Evolutionary conservation across 2,888 invertebrate genomes (phyloP).

Genomic region (Agrochola litura): DNA sequence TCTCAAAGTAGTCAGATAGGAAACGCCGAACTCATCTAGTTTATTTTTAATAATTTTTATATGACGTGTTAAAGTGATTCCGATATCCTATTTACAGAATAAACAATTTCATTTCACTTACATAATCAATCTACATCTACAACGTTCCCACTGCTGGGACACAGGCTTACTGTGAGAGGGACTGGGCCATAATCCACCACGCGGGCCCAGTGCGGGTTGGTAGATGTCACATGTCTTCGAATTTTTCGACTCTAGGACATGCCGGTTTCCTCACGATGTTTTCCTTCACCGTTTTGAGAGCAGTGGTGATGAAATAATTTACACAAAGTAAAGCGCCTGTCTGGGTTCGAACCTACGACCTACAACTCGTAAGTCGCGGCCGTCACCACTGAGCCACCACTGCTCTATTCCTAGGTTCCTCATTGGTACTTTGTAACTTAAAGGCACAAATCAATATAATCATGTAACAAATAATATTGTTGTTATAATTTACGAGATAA

Average conservation of each 20-base stretch:
- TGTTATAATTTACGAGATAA: conserved; percentile 49
- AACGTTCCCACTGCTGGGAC: background rate
- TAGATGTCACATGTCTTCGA: no score
- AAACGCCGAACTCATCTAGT: no score
- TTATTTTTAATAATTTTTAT: no score
- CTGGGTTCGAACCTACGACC: background rate
- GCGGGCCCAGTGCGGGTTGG: background rate
- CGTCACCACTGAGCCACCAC: background rate
- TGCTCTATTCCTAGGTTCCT: background rate
- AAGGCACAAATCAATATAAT: conserved; percentile 9
- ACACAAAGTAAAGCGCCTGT: background rate
- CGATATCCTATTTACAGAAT: no score
- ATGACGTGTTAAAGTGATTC: no score
- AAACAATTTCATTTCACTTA: no score
- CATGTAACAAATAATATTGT: conserved; percentile 14
- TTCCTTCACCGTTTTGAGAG: no score
- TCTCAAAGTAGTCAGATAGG: no score
- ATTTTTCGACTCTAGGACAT: no score
- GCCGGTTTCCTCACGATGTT: background rate
- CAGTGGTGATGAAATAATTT: background rate
- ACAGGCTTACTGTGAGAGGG: background rate
- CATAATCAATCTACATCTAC: background rate
- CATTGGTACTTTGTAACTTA: background rate
- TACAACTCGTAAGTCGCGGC: background rate
- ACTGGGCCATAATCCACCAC: background rate